Conservation (phyloP, 2,888 invertebrate species). For the Caenorhabditis zanzibari region DNA sequence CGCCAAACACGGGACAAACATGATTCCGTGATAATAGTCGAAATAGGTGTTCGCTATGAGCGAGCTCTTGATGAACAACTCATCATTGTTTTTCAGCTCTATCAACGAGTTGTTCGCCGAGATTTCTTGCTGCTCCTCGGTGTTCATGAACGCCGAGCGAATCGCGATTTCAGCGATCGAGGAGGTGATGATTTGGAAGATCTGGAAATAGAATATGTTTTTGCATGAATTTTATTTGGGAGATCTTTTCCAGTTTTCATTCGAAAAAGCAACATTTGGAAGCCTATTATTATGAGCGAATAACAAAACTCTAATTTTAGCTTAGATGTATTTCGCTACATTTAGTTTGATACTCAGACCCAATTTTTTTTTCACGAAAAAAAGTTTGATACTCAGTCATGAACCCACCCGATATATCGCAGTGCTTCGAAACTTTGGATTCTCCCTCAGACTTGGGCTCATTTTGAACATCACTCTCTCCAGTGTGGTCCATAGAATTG, state of each 20-base stretch:
- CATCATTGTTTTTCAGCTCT: neutral
- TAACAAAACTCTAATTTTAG: neutral
- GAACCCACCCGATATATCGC: conserved; percentile 26
- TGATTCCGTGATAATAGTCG: conserved; percentile 31
- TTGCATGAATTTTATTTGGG: neutral
- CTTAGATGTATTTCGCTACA: no score
- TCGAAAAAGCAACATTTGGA: neutral
- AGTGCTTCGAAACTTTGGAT: conserved; percentile 10
- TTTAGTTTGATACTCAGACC: no score
- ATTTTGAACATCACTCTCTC: conserved; percentile 39
- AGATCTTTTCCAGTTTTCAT: neutral
- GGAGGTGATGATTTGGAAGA: neutral
- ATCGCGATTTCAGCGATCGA: neutral
- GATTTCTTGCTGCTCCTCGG: neutral
- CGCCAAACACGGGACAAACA: conserved; percentile 17
- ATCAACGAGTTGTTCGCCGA: neutral
- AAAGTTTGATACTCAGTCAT: no score
- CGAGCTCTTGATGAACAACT: conserved; percentile 11
- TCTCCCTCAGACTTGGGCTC: conserved; percentile 13
- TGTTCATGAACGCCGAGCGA: neutral
- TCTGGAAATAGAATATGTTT: neutral
- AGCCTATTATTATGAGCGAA: conserved; percentile 7
- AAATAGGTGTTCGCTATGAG: conserved; percentile 20
- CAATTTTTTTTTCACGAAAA: no score
- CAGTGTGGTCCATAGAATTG: conserved; percentile 36